Base-by-base conservation (phyloP, 2,797 vertebrate species). In the Hipposideros larvatus region DNA sequence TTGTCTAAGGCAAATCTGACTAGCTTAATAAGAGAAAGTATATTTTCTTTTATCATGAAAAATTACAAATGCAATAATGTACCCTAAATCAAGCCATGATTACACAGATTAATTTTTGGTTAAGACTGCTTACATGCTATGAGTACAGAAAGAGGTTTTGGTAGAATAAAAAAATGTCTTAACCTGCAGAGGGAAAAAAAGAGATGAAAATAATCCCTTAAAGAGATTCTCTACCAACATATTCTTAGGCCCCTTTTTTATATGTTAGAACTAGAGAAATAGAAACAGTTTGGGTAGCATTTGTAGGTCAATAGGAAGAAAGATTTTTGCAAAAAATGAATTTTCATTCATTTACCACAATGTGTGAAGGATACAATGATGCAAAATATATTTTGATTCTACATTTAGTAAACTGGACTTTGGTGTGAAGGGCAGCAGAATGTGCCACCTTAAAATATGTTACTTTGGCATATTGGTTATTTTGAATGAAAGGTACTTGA, bases 111-210 rank as follows among this genome's bases (percentile, higher is more conserved):
- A 77, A 88, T 88, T 96, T 89, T 71, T 82, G 80, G 66, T 37
- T 37, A 92, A 91, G 57, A 80, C 1, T 90, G 28, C 31, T 94
- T 63, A 92, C 43, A 74, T 41, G 34, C 41, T 79, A 95, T 91
- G 92, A 96, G 78, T 55, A 82, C 13, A 92, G 74, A 85, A 88
- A 87, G 57, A 73, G 15, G 22, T 66, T 66, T 79, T 80, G 41
- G 31, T 22, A 94, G 26, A 43, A 94, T 70, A 77, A 53, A 96
- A 87, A n/a, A 5, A 90, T 94, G 90, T 95, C 22, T 95, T 84
- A 96, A 92, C 11, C 57, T 48, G 7, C 11, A 82, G 11, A 28
- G 34, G 11, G 11, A 48, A 48, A 51, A 51, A 65, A 97, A 79
- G 68, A 84, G 86, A 97, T 89, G 41, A 91, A 95, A 91, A 71